A percentile compares a stretch with the other conserved stretches of the same genome.
Evolutionary conservation across 2,113 vertebrate species (phyloP).

Genomic region (Pterophyllum scalare): DNA sequence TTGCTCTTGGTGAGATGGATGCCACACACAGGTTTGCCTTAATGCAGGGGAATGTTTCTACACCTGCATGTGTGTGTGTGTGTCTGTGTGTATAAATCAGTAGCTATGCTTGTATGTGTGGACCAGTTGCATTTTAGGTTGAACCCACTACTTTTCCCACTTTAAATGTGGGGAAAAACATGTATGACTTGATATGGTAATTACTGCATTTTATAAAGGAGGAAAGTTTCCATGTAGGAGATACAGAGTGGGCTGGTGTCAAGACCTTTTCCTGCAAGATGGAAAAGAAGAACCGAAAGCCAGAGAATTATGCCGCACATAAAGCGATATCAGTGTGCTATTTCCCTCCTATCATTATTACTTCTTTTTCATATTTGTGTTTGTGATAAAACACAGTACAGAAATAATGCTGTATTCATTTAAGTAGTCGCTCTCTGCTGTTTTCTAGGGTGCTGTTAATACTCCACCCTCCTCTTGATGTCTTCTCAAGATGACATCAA

Average conservation of each 20-base stretch:
- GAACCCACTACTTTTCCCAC: neutral
- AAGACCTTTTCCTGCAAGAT: constrained; percentile 46
- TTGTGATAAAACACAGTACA: neutral
- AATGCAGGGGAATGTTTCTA: neutral
- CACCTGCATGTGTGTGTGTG: neutral
- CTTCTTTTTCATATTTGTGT: neutral
- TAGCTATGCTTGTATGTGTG: neutral
- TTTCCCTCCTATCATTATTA: neutral
- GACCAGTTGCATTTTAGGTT: constrained; percentile 32
- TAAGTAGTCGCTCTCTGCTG: neutral
- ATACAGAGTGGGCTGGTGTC: constrained; percentile 44
- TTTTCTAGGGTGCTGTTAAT: constrained; percentile 42
- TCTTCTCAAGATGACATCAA: constrained; percentile 71
- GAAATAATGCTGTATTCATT: neutral
- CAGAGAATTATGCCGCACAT: constrained; percentile 16
- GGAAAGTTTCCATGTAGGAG: constrained; percentile 44
- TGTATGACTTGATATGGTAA: constrained; percentile 26
- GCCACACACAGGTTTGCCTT: constrained; percentile 44
- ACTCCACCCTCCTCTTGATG: constrained; percentile 58
- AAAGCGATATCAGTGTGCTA: neutral
- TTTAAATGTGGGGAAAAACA: constrained; percentile 14
- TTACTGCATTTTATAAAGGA: constrained; percentile 26
- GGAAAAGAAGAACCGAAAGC: constrained; percentile 45
- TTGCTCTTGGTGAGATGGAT: neutral
- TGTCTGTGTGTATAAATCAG: neutral